Evolutionary conservation across 2,113 vertebrate genomes (phyloP).

Genomic region (Benitochromis conjunctus): DNA sequence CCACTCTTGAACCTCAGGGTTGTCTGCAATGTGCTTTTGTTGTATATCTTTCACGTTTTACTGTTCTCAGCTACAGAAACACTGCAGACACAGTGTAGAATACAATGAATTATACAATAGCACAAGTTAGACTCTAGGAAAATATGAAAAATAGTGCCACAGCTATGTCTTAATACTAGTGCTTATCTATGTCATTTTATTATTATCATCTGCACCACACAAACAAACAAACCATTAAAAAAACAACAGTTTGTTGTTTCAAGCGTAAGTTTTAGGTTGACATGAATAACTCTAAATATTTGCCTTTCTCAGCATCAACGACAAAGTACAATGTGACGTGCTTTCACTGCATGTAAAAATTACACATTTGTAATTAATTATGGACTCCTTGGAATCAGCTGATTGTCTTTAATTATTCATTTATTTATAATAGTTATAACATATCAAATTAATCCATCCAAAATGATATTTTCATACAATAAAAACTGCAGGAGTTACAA

Average conservation of each 20-base stretch:
- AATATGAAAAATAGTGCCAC: neutral
- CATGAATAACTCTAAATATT: neutral
- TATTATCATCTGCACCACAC: neutral
- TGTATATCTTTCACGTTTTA: neutral
- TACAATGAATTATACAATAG: neutral
- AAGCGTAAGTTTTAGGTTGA: rapidly evolving
- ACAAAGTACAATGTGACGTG: neutral
- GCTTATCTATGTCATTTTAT: neutral
- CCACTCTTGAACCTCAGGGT: neutral
- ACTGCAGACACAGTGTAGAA: neutral
- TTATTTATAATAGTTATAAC: neutral
- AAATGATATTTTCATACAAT: neutral
- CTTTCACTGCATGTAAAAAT: neutral
- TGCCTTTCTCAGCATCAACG: rapidly evolving
- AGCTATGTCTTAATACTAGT: neutral
- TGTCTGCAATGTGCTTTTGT: neutral
- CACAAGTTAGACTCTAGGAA: neutral
- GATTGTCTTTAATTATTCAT: neutral
- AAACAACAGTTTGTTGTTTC: neutral
- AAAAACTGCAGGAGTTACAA: neutral
- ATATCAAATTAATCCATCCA: neutral
- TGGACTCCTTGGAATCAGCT: neutral
- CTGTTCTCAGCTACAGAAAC: neutral
- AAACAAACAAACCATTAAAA: neutral
- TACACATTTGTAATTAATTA: neutral